These are phyloP conservation scores for Drosophila pandora DNA, from an alignment of 1,140 invertebrate species.

Conservation along the genomic window DNA sequence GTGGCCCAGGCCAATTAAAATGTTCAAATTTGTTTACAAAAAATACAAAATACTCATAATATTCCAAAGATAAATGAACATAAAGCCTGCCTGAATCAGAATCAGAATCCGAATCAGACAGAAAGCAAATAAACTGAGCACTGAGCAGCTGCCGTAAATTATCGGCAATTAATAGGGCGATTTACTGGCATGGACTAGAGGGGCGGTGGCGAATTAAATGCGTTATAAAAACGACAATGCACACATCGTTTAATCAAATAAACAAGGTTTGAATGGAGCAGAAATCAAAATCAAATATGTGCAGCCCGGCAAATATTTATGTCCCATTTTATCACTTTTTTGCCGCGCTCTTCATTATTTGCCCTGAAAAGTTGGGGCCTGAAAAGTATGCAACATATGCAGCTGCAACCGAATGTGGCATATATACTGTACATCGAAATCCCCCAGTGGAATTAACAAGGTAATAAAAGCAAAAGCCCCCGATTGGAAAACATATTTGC, in stretches of 20 bases:
- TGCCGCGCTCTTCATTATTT: constrained; percentile 12
- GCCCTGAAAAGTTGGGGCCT: background rate
- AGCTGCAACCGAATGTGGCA: constrained; percentile 37
- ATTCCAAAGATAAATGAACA: constrained; percentile 11
- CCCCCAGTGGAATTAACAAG: constrained; percentile 37
- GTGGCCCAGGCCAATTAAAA: constrained; percentile 26
- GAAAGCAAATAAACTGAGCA: constrained; percentile 32
- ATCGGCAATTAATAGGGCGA: constrained; percentile 56
- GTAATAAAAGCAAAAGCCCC: constrained; percentile 26
- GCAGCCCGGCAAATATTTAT: constrained; percentile 50
- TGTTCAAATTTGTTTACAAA: constrained; percentile 35
- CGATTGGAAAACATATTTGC: constrained; percentile 34
- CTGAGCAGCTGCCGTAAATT: constrained; percentile 60
- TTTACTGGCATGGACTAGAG: constrained; percentile 27
- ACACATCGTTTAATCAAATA: constrained; percentile 51
- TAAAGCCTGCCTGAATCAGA: background rate
- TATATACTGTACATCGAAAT: constrained; percentile 39
- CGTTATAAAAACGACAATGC: constrained; percentile 6
- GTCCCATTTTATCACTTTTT: constrained; percentile 24
- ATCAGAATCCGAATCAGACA: constrained; percentile 1
- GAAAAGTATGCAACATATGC: constrained; percentile 57
- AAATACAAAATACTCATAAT: constrained; percentile 4
- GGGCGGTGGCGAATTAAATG: constrained; percentile 22
- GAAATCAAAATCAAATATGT: constrained; percentile 56
- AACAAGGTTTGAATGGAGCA: constrained; percentile 12